Conservation (phyloP, 2,888 invertebrate species). For the Bibio marci region DNA sequence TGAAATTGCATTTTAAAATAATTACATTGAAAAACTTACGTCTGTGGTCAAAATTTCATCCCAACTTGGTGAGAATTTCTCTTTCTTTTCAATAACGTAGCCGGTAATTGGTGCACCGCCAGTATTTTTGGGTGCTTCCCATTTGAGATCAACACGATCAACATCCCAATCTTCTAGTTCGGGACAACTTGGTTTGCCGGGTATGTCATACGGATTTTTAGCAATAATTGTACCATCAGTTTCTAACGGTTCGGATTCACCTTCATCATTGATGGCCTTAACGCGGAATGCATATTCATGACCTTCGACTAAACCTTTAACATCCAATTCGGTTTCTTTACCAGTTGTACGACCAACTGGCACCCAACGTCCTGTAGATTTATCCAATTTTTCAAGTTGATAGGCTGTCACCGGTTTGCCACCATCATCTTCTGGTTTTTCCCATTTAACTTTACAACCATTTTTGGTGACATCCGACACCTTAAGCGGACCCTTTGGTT, state of each 20-base stretch:
- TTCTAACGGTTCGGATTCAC: slow-evolving; percentile 85
- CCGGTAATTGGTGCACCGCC: slow-evolving; percentile 96
- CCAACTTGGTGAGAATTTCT: slow-evolving; percentile 73
- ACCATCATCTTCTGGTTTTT: slow-evolving; percentile 88
- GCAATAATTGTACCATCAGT: slow-evolving; percentile 77
- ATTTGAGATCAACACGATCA: slow-evolving; percentile 75
- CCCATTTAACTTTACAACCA: slow-evolving; percentile 81
- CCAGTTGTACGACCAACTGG: slow-evolving; percentile 73
- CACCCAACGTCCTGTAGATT: slow-evolving; percentile 81
- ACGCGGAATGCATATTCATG: slow-evolving; percentile 90
- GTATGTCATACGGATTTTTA: slow-evolving; percentile 88
- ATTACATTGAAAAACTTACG: too few species aligned
- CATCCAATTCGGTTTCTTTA: slow-evolving; percentile 72
- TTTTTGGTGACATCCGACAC: slow-evolving; percentile 78
- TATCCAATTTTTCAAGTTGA: slow-evolving; percentile 85
- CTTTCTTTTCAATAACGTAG: slow-evolving; percentile 87
- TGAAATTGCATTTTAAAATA: not conserved
- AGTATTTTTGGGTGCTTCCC: slow-evolving; percentile 87
- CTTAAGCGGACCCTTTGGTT: slow-evolving; percentile 78
- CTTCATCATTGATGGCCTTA: slow-evolving; percentile 85
- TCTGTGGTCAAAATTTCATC: slow-evolving; percentile 62
- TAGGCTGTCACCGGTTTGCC: slow-evolving; percentile 88
- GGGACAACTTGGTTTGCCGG: slow-evolving; percentile 76
- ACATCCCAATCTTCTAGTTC: slow-evolving; percentile 79
- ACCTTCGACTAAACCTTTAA: slow-evolving; percentile 76